Conservation (phyloP, 2,113 vertebrate species). For the Nibea coibor region DNA sequence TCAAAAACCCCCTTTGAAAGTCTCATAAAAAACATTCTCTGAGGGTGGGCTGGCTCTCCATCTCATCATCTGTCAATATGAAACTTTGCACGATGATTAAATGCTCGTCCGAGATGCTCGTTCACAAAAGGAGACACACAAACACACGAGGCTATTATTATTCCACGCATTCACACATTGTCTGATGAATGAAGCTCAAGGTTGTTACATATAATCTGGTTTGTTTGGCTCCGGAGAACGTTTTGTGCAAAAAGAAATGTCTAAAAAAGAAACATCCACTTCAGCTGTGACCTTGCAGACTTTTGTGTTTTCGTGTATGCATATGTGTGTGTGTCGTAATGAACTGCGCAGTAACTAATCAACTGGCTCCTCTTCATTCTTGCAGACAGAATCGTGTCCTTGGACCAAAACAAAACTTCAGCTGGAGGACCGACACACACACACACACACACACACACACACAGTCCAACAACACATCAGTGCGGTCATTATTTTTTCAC, state of each 20-base stretch:
- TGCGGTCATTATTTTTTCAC: constrained; percentile 41
- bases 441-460: background rate
- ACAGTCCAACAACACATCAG: constrained; percentile 17
- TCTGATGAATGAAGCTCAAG: constrained; percentile 30
- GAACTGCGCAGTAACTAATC: constrained; percentile 26
- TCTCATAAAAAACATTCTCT: constrained; percentile 5
- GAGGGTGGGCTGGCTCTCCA: constrained; percentile 15
- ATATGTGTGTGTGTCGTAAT: constrained; percentile 24
- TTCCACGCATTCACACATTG: background rate
- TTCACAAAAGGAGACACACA: constrained; percentile 6
- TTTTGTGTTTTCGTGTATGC: constrained; percentile 2
- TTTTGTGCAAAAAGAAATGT: constrained; percentile 13
- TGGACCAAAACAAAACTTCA: constrained; percentile 49
- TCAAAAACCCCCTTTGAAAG: constrained; percentile 26
- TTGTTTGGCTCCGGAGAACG: background rate
- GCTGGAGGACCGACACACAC: constrained; percentile 1
- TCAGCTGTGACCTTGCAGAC: background rate
- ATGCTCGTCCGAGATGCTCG: constrained; percentile 1
- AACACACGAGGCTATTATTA: background rate
- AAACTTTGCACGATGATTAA: constrained; percentile 51
- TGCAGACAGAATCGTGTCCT: constrained; percentile 18
- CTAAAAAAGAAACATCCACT: constrained; percentile 3
- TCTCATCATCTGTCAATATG: constrained; percentile 40
- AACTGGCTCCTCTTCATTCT: constrained; percentile 16
- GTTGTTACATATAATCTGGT: constrained; percentile 7